Evolutionary conservation across 2,888 invertebrate species (phyloP).

Genomic region (Temnothorax unifasciatus): DNA sequence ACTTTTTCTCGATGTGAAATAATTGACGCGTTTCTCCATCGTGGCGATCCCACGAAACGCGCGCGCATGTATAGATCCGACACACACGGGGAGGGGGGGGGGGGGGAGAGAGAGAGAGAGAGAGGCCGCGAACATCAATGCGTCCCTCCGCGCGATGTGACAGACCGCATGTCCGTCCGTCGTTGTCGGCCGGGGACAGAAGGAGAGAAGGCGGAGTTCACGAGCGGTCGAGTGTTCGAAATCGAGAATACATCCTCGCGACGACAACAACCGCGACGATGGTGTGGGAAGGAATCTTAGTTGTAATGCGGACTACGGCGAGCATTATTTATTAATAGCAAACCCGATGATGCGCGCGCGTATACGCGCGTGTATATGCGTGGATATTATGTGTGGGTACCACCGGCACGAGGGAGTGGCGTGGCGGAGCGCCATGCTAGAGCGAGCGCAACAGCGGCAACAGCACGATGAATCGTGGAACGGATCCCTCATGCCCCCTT

Average conservation of each 20-base stretch:
- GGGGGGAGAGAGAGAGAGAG: too few relatives aligned
- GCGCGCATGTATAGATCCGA: not conserved
- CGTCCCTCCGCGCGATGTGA: constrained; percentile 35
- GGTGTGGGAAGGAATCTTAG: constrained; percentile 66
- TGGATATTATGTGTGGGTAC: constrained; percentile 37
- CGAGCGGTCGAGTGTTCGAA: constrained; percentile 41
- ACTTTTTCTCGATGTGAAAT: constrained; percentile 44
- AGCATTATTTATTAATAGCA: constrained; percentile 84
- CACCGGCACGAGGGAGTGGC: constrained; percentile 80
- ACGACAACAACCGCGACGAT: not conserved
- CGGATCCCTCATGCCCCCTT: constrained; percentile 65
- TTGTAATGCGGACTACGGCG: constrained; percentile 77
- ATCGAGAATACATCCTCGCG: constrained; percentile 42
- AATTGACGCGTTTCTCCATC: constrained; percentile 51
- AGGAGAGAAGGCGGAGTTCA: constrained; percentile 40
- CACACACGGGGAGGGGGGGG: not conserved
- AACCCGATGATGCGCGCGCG: constrained; percentile 65
- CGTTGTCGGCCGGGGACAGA: constrained; percentile 26
- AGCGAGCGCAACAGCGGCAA: constrained; percentile 80
- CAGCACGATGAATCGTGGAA: constrained; percentile 80
- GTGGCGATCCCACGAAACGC: constrained; percentile 34
- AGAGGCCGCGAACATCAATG: constrained; percentile 13
- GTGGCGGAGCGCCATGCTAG: constrained; percentile 76
- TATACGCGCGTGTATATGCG: constrained; percentile 40
- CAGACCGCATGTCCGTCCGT: constrained; percentile 47